Conservation (phyloP, 2,888 invertebrate genomes). For the Saturnia japonica region DNA sequence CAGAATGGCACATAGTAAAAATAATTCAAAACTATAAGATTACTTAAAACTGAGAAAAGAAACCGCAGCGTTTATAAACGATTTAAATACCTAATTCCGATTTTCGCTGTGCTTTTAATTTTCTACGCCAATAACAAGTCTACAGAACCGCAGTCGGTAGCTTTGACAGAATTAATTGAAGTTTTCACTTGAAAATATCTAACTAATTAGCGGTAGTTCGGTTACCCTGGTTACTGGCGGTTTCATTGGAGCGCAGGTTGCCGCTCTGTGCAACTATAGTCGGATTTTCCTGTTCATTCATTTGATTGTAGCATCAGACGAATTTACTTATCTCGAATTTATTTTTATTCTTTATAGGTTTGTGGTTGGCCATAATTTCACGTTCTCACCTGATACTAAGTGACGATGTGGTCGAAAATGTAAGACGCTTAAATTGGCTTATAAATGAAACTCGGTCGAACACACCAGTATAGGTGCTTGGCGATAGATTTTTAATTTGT, state of each 20-base stretch:
- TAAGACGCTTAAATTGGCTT: too few species aligned
- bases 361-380: too few species aligned
- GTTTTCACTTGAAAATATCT: slow-evolving; percentile 68
- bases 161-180: slow-evolving; percentile 70
- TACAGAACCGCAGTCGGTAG: slow-evolving; percentile 44
- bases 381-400: too few species aligned
- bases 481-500: too few species aligned
- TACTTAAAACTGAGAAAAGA: slow-evolving; percentile 31
- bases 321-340: not conserved
- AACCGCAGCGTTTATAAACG: slow-evolving; percentile 47
- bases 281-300: slow-evolving; percentile 32
- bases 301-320: not conserved
- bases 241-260: slow-evolving; percentile 37
- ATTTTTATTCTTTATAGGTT: too few species aligned
- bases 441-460: too few species aligned
- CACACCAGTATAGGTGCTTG: too few species aligned
- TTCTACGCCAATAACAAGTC: slow-evolving; percentile 50
- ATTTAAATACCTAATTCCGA: slow-evolving; percentile 60
- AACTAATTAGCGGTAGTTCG: slow-evolving; percentile 63
- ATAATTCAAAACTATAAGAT: slow-evolving; percentile 2
- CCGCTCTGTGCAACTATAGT: slow-evolving; percentile 31
- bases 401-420: too few species aligned
- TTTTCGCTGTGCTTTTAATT: slow-evolving; percentile 56
- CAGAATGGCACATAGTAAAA: not conserved
- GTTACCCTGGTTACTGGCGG: slow-evolving; percentile 34